Conservation (phyloP, 2,113 vertebrate genomes). For the Abramis brama region DNA sequence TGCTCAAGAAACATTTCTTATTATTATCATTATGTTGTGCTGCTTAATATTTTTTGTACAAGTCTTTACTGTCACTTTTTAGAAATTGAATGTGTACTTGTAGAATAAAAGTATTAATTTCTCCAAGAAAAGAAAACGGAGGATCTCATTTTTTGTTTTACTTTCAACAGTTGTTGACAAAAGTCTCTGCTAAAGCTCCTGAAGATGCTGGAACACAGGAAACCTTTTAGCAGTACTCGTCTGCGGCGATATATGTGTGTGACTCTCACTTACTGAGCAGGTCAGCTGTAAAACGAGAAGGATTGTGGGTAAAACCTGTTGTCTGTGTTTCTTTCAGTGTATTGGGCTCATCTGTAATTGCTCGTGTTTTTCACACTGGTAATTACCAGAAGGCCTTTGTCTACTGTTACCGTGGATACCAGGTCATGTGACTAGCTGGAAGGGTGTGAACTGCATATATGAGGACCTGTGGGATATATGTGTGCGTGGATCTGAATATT, state of each 20-base stretch:
- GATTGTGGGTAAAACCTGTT: slow-evolving; percentile 4
- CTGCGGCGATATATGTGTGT: background rate
- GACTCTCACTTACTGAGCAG: background rate
- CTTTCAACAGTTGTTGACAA: background rate
- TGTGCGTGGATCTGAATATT: slow-evolving; percentile 49
- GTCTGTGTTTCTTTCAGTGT: background rate
- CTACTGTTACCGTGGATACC: slow-evolving; percentile 50
- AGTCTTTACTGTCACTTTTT: too few species aligned
- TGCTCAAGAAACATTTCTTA: background rate
- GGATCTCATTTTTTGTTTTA: background rate
- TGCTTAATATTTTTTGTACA: background rate
- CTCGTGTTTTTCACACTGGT: slow-evolving; percentile 40
- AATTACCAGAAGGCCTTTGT: slow-evolving; percentile 51
- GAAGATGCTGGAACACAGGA: background rate
- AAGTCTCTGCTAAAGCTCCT: background rate
- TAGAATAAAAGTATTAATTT: background rate
- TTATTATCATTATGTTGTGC: background rate
- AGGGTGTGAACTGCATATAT: slow-evolving; percentile 48
- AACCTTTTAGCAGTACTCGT: background rate
- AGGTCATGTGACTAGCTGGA: slow-evolving; percentile 52
- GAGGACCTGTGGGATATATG: slow-evolving; percentile 35
- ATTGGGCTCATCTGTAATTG: slow-evolving; percentile 29
- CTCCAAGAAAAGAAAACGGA: background rate
- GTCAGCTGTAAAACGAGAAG: background rate
- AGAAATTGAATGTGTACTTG: background rate